phyloP scores from a whole-genome alignment of 2,888 invertebrate species.

The Desoria tigrina region DNA sequence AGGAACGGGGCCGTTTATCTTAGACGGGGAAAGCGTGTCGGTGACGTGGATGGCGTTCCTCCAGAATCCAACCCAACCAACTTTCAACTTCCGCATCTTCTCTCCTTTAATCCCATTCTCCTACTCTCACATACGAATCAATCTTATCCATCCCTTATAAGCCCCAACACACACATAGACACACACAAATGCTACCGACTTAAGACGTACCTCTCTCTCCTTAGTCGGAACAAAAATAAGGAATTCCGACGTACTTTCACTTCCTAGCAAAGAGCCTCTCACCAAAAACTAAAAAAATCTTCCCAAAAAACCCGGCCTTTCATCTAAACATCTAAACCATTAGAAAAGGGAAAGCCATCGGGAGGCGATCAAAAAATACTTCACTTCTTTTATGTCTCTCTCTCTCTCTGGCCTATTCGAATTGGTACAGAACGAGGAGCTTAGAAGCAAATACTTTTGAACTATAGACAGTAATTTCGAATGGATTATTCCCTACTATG shows the following conservation, averaged over 20 bases:
- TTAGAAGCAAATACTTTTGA: too few species aligned
- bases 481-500: too few species aligned
- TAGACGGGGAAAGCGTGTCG: slow-evolving; percentile 49
- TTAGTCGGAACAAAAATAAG: too few species aligned
- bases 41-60: slow-evolving; percentile 46
- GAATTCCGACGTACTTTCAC: too few species aligned
- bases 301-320: too few species aligned
- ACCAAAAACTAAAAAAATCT: too few species aligned
- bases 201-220: too few species aligned
- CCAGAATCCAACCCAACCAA: slow-evolving; percentile 34
- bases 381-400: slow-evolving; percentile 22
- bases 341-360: slow-evolving; percentile 25
- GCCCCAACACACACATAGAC: too few species aligned
- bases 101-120: slow-evolving; percentile 32
- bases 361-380: slow-evolving; percentile 34
- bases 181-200: too few species aligned
- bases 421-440: too few species aligned
- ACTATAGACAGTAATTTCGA: too few species aligned
- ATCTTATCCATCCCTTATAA: slow-evolving; percentile 27
- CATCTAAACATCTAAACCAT: slow-evolving; percentile 21
- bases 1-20: slow-evolving; percentile 50
- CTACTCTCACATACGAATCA: slow-evolving; percentile 36
- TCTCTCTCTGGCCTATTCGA: background rate
- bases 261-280: too few species aligned
- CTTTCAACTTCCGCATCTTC: slow-evolving; percentile 36